Conservation (phyloP, 1,140 invertebrate species). For the Sipha flava region DNA sequence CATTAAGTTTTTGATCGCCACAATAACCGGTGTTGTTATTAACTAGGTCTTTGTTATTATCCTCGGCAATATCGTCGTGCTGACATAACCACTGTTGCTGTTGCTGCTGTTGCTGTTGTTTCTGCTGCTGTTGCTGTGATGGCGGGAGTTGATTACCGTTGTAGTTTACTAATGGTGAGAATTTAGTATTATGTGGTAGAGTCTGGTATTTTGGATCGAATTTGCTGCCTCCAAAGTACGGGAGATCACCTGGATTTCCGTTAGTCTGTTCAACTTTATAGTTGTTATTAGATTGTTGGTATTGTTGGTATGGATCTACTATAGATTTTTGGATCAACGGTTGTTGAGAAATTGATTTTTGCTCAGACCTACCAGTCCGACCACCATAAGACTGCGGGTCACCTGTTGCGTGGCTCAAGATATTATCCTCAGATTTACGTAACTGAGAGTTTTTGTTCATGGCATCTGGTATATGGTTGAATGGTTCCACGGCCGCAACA, state of each 20-base stretch:
- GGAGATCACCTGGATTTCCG: conserved; percentile 37
- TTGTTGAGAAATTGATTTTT: conserved; percentile 2
- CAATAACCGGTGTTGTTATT: neutral
- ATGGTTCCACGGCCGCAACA: conserved; percentile 27
- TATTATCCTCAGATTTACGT: conserved; percentile 40
- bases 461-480: conserved; percentile 27
- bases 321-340: neutral
- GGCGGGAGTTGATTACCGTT: neutral
- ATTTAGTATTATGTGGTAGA: conserved; percentile 64
- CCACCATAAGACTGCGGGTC: conserved; percentile 42
- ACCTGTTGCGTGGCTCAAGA: conserved; percentile 43
- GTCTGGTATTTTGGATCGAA: conserved; percentile 90
- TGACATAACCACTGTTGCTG: conserved; percentile 14
- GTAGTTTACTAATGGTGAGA: conserved; percentile 26
- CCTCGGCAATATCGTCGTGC: conserved; percentile 34
- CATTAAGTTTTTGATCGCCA: neutral
- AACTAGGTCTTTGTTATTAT: conserved; percentile 11
- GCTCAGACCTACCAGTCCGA: neutral
- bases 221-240: conserved; percentile 57
- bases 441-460: conserved; percentile 8
- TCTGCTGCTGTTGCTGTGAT: conserved; percentile 39
- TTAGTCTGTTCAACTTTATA: conserved; percentile 33
- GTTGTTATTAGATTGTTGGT: conserved; percentile 33
- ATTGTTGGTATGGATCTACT: conserved; percentile 36
- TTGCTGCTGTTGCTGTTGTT: conserved; percentile 15